Base-by-base conservation (phyloP, 2,888 invertebrate genomes). In the Dolichomitus sp. region DNA sequence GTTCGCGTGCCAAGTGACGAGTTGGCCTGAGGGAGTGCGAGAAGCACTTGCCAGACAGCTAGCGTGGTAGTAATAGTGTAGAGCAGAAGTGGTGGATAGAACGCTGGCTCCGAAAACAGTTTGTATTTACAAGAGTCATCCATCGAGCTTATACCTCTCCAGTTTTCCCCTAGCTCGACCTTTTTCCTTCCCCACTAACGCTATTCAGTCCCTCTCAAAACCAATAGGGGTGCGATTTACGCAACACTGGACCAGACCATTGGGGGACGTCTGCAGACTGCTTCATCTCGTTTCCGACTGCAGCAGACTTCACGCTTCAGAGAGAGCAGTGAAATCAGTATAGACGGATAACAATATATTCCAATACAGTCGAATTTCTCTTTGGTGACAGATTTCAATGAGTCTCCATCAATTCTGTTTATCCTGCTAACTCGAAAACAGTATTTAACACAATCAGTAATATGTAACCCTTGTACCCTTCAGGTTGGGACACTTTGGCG, bases 121-220 rank as follows among this genome's bases (percentile, higher is more conserved):
- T 85, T 85, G 84, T 88, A 85, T 89, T 88, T 87, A 81, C 87
- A 73, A 66, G 87, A 89, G 85, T 88, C 87, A 89, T 89, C 87
- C 84, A 86, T 87, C 86, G 87, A 87, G 84, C 87, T 85, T 80
- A 65, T 59, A 61, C 59, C 63, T 27, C 76, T 45, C 33, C 48
- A 45, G 27, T 82, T 69, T 78, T 69, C 73, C 72, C 57, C 74
- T 85, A 57, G 61, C 72, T 59, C 52, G 75, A 65, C 59, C 69
- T 79, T 69, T 33, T 75, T 74, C 57, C 23, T 14, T 12, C 11
- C 9, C 48, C 52, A 27, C 27, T 59, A 68, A 42, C 50, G 17
- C 45, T 14, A n/a, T 72, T 74, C n/a, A 50, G 12, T 23, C 19
- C 23, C 40, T 11, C 33, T 30, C 19, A 23, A 42, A 42, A 65